These are phyloP conservation scores for Tinea pellionella DNA, from an alignment of 2,888 invertebrate genomes.

Conservation along the genomic window DNA sequence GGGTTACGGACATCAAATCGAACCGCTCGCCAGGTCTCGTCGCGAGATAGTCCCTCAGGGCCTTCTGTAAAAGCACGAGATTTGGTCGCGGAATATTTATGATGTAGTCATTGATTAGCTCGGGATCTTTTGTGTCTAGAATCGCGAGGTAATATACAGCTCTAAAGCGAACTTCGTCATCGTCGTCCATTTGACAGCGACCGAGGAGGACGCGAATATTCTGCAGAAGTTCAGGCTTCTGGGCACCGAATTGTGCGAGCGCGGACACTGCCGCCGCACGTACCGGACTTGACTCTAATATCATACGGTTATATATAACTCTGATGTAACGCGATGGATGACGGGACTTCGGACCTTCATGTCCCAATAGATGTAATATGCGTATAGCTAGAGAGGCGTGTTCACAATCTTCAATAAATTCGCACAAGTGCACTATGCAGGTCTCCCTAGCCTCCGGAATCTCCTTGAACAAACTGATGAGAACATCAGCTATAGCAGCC, in stretches of 20 bases:
- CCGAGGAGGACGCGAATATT: slow-evolving; percentile 85
- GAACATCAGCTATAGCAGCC: slow-evolving; percentile 97
- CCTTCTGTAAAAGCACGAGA: slow-evolving; percentile 88
- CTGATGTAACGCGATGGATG: slow-evolving; percentile 90
- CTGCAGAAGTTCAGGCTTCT: slow-evolving; percentile 86
- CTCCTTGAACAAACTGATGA: slow-evolving; percentile 97
- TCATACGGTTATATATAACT: slow-evolving; percentile 91
- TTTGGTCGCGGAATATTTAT: slow-evolving; percentile 83
- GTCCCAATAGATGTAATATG: slow-evolving; percentile 94
- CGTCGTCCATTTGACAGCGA: slow-evolving; percentile 94
- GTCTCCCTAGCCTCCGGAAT: slow-evolving; percentile 98
- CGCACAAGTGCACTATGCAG: slow-evolving; percentile 95
- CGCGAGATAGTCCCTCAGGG: slow-evolving; percentile 83
- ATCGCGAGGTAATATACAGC: slow-evolving; percentile 96
- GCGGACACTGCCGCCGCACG: slow-evolving; percentile 98
- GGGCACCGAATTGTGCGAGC: slow-evolving; percentile 97
- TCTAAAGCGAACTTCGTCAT: slow-evolving; percentile 98
- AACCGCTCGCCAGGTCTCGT: slow-evolving; percentile 81
- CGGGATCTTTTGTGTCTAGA: slow-evolving; percentile 75
- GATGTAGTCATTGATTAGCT: slow-evolving; percentile 81
- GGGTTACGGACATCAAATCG: slow-evolving; percentile 86
- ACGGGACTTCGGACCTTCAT: slow-evolving; percentile 96
- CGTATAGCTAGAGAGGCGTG: slow-evolving; percentile 96
- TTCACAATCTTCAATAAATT: slow-evolving; percentile 99
- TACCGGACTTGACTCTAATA: slow-evolving; percentile 95